Conservation (phyloP, 2,888 invertebrate species). For the Eueremaeus valkanovi region DNA sequence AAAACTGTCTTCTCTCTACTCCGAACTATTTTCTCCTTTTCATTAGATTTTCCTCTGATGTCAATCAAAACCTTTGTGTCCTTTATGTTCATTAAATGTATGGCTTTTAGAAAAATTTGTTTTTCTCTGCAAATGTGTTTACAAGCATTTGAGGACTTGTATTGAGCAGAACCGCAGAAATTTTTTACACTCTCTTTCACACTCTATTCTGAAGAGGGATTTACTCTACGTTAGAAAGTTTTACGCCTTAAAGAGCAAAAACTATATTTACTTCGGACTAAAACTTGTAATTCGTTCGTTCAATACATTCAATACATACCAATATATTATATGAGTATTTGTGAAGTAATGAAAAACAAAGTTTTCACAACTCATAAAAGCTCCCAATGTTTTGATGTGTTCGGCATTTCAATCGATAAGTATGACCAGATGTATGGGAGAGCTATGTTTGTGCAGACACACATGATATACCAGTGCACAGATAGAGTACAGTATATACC, state of each 20-base stretch:
- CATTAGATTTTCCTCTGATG: slow-evolving; percentile 20
- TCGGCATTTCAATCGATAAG: slow-evolving; percentile 16
- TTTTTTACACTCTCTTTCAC: neutral
- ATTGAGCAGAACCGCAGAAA: slow-evolving; percentile 20
- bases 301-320: slow-evolving; percentile 8
- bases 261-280: slow-evolving; percentile 10
- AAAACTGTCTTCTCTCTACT: no score
- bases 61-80: slow-evolving; percentile 30
- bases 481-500: no score
- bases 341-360: neutral
- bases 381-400: slow-evolving; percentile 13
- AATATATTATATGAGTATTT: slow-evolving; percentile 7
- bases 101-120: slow-evolving; percentile 33
- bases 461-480: neutral
- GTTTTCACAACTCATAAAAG: slow-evolving; percentile 24
- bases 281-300: neutral
- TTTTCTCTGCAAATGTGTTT: slow-evolving; percentile 16
- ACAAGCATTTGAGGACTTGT: slow-evolving; percentile 7
- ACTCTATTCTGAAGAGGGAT: neutral
- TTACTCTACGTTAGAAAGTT: neutral
- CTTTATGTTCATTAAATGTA: slow-evolving; percentile 26
- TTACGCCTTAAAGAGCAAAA: slow-evolving; percentile 20
- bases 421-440: slow-evolving; percentile 12
- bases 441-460: neutral
- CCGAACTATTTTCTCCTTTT: neutral